Base-by-base conservation (phyloP, 2,113 vertebrate genomes). In the Thomomys bottae region DNA sequence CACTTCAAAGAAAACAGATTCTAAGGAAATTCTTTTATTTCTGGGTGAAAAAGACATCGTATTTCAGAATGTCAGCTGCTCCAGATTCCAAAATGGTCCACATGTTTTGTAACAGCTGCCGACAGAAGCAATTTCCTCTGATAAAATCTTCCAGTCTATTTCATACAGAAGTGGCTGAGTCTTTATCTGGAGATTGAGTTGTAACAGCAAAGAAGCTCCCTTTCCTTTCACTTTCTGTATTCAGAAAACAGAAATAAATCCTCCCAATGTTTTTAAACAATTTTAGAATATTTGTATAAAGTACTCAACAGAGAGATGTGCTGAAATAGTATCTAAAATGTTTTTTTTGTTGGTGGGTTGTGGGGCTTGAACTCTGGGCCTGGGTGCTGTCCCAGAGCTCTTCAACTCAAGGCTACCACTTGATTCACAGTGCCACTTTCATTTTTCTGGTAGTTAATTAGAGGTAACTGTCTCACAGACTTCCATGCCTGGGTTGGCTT, bases 1-100 rank as follows among this genome's bases (percentile, higher is more conserved):
- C 54, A 95, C 90, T 96, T 96, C 93, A 96, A 96, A 95, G 95
- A 83, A 34, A 54, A 88, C 38, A 77, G 89, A 96, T 89, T 93
- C 61, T 0, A 87, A 66, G 70, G 79, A 93, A 87, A 93, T 32
- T 66, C 88, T 38, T 38, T 54, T n/a, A 92, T 95, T 97, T 96
- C 89, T 45, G 79, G 20, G 15, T 26, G 82, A 93, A 96, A 89
- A 91, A 96, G 94, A 91, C 95, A 95, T 83, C 89, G 70, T 20
- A 88, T 49, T 79, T 75, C 42, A 42, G 8, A 57, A 49, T 8
- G 11, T 76, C 96, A 97, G 92, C 92, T 97, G 95, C 78, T 89
- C 64, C 61, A 82, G 84, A 88, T 94, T 95, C 93, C 88, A 89
- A 92, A 80, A 72, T 15, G 72, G 61, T 76, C 68, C 89, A 92